Evolutionary conservation across 2,797 vertebrate genomes (phyloP), one percentile per base, ranked within the genome.

Genomic region (Sebastiscus albofasciatus): DNA sequence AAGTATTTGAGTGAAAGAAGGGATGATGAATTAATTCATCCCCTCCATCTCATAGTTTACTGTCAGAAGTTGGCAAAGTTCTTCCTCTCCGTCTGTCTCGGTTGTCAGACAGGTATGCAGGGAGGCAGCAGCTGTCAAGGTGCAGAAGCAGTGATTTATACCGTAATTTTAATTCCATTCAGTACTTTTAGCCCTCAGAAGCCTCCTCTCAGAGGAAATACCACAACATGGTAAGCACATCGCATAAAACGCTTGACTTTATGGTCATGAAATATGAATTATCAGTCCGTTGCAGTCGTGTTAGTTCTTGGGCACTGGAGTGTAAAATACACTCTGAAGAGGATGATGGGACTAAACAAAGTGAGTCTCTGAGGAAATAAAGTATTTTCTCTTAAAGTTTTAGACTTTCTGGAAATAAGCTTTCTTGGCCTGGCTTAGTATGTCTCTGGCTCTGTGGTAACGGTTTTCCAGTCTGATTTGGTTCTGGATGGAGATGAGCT

Each of bases 221-320:
- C 70, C 67, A 68, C 79, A 72, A 81, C 83, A 89, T 88, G 82
- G 81, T 80, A 91, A 87, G 72, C 80, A 33, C 49, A 69, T 84
- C 80, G 65, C 82, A 84, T 84, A 87, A 92, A 93, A 85, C 36
- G 77, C 33, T 89, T 29, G 67, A 88, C 75, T 92, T 93, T 89
- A 92, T 85, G 78, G 80, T 89, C 74, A 89, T 81, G 75, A 92
- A 89, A 88, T 91, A 90, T 72, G 75, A 89, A 92, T 93, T 90
- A 92, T 93, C 84, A 91, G 80, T 79, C 65, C 22, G 67, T 74
- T 79, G 79, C 87, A 87, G 76, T 83, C 27, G 80, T 72, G 84
- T 81, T 82, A 65, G 88, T 88, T 90, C 83, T 88, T 82, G 87
- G 75, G 79, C 64, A 68, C 26, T 77, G 85, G 82, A 81, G 88